These are phyloP conservation scores for Paracentrotus lividus DNA, from an alignment of 53 echinoderm and acorn worm genomes.

Conservation along the genomic window DNA sequence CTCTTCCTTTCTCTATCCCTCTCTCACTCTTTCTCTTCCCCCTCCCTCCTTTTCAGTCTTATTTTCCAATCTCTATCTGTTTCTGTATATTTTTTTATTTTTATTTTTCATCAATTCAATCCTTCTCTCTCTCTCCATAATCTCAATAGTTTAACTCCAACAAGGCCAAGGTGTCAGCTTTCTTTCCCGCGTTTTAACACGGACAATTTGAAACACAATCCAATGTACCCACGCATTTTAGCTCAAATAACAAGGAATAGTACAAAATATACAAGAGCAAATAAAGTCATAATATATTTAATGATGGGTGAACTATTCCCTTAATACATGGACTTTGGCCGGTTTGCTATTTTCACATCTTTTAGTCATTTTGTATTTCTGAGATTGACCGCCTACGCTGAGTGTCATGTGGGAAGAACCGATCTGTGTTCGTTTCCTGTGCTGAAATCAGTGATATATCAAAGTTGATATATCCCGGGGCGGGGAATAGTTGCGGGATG, in stretches of 20 bases:
- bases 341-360: background rate
- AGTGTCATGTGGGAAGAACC: background rate
- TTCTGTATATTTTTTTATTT: too few relatives aligned
- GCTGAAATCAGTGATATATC: too few relatives aligned
- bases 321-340: background rate
- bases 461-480: too few relatives aligned
- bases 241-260: background rate
- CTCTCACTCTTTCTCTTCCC: background rate
- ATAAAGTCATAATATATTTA: background rate
- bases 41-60: too few relatives aligned
- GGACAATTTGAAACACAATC: constrained; percentile 24
- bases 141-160: too few relatives aligned
- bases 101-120: too few relatives aligned
- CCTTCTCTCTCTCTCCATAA: background rate
- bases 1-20: too few relatives aligned
- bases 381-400: background rate
- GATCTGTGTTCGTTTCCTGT: background rate
- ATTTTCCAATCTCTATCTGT: too few relatives aligned
- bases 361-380: background rate
- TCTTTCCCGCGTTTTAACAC: background rate
- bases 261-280: background rate
- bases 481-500: too few relatives aligned
- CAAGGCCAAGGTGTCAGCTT: background rate
- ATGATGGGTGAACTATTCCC: background rate
- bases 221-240: background rate